phyloP scores from a whole-genome alignment of 2,797 vertebrate genomes.

The Coregonus ussuriensis region DNA sequence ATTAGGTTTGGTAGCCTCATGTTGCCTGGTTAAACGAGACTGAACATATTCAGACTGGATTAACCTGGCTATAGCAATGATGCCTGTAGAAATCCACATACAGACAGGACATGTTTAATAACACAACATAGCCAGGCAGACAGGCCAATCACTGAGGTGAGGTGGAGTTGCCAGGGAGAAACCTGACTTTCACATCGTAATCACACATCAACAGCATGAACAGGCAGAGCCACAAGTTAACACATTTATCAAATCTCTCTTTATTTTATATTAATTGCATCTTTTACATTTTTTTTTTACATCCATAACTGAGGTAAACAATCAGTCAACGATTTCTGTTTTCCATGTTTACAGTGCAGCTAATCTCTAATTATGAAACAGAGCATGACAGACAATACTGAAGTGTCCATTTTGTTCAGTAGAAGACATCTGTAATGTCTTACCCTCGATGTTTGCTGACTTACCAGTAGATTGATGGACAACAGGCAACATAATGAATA shows the following conservation, averaged over 20 bases:
- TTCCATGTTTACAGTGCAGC: not conserved
- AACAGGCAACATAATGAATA: not conserved
- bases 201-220: conserved; percentile 30
- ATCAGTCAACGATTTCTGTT: not conserved
- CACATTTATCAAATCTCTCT: conserved; percentile 8
- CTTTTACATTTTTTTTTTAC: too few relatives aligned
- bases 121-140: conserved; percentile 10
- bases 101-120: conserved; percentile 37
- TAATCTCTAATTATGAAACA: not conserved
- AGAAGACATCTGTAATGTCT: not conserved
- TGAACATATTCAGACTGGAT: not conserved
- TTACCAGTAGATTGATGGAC: not conserved
- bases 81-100: conserved; percentile 35
- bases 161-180: conserved; percentile 24
- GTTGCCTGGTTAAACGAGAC: not conserved
- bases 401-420: not conserved
- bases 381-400: not conserved
- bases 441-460: not conserved
- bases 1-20: conserved; percentile 28
- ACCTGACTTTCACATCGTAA: conserved; percentile 35
- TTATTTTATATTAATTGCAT: not conserved
- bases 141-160: conserved; percentile 4
- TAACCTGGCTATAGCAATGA: not conserved
- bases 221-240: conserved; percentile 18
- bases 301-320: not conserved